Base-by-base conservation (phyloP, 2,113 vertebrate species). In the Dasyprocta punctata region DNA sequence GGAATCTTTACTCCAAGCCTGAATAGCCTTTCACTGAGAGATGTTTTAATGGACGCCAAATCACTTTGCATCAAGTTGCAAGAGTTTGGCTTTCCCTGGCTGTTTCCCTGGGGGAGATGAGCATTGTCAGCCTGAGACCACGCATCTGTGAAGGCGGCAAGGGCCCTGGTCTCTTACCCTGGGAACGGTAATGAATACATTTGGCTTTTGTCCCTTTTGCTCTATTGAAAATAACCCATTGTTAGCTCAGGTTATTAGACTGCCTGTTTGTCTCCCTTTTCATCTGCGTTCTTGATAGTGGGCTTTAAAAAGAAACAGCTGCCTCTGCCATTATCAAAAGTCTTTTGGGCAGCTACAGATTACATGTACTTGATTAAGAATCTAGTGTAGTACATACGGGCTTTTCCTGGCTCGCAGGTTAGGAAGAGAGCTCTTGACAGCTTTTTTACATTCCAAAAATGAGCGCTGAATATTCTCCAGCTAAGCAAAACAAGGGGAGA, bases 151-250 rank as follows among this genome's bases (percentile, higher is more conserved):
- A 96, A 97, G 96, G 97, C 86, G 12, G 92, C 83, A 85, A 90
- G 83, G 49, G 58, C 73, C 90, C 52, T 95, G 81, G 86, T 96
- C 94, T 95, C 86, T 84, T 94, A 96, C 80, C 86, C 95, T 97
- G 98, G 92, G 97, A 96, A 96, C 3, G 0, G 92, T 97, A 98
- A 98, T 97, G 96, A 97, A 98, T 98, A 98, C 94, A 94, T 96
- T 61, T 89, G 78, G 94, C 96, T 97, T 98, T 98, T 97, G 98
- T 98, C 67, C 89, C 97, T 95, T 93, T 80, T 9, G 13, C 85
- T 90, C 94, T 97, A 90, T 61, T 98, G 90, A 97, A 97, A 98
- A 97, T 94, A 97, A 94, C 38, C 41, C 93, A 92, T n/a, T 97
- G 86, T 89, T 95, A 85, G 95, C 83, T 95, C 61, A 82, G 92